phyloP scores from a whole-genome alignment of 2,888 invertebrate species.

The Melolontha melolontha region DNA sequence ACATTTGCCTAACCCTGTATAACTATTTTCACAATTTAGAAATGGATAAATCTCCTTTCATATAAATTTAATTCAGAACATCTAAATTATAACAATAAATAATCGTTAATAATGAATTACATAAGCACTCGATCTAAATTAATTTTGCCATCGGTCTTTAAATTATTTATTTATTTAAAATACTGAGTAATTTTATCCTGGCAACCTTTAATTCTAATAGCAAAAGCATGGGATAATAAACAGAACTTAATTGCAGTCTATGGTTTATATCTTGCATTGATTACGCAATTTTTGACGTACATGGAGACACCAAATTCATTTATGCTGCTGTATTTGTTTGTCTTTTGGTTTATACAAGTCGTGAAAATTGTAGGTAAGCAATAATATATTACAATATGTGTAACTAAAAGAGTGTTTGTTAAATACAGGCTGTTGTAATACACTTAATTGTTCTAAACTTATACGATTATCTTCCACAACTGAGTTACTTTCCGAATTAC shows the following conservation, averaged over 20 bases:
- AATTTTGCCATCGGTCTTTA: neutral
- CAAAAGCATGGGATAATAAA: no score
- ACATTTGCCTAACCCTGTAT: no score
- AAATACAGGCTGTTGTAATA: conserved; percentile 45
- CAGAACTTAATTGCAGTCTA: conserved; percentile 42
- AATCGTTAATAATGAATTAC: no score
- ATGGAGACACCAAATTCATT: conserved; percentile 47
- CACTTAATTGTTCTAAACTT: conserved; percentile 50
- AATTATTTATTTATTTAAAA: conserved; percentile 10
- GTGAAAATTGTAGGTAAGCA: conserved; percentile 46
- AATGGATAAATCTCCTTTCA: no score
- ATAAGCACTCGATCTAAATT: no score
- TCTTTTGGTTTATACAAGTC: conserved; percentile 48
- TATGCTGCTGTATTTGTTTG: conserved; percentile 45
- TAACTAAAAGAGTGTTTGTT: neutral
- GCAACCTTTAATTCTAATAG: no score
- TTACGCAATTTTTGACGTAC: conserved; percentile 50
- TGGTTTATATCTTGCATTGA: conserved; percentile 48
- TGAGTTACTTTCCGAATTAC: conserved; percentile 48
- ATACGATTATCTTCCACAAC: conserved; percentile 50
- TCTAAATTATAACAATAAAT: no score
- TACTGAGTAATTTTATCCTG: no score
- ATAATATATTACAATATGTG: neutral
- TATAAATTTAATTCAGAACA: no score
- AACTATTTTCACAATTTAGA: no score